Evolutionary conservation across 2,888 invertebrate species (phyloP).

Genomic region (Mongoloraphidia duomilia): DNA sequence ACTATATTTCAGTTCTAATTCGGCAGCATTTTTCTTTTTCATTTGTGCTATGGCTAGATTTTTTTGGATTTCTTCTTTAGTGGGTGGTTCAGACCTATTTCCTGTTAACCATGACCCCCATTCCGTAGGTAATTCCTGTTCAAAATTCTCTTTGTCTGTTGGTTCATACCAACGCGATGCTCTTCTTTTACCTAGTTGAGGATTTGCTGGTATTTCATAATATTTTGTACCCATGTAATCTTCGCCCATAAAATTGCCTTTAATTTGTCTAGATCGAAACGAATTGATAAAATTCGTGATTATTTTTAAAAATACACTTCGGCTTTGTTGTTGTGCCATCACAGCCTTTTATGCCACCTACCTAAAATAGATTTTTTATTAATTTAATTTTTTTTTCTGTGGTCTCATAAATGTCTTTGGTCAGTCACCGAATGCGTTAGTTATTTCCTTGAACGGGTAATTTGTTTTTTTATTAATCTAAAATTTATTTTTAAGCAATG

Average conservation of each 20-base stretch:
- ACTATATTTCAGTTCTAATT: slow-evolving; percentile 44
- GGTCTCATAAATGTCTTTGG: slow-evolving; percentile 1
- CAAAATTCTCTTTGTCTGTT: slow-evolving; percentile 43
- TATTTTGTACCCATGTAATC: slow-evolving; percentile 75
- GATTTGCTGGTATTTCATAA: slow-evolving; percentile 59
- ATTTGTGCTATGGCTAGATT: slow-evolving; percentile 56
- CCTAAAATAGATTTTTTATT: slow-evolving; percentile 2
- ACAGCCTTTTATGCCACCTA: too few relatives aligned
- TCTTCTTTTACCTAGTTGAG: slow-evolving; percentile 46
- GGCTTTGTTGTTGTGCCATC: slow-evolving; percentile 22
- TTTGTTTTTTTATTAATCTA: too few relatives aligned
- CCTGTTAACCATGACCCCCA: slow-evolving; percentile 80
- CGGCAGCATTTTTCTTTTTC: slow-evolving; percentile 62
- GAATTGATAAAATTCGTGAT: slow-evolving; percentile 49
- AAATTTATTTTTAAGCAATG: too few relatives aligned
- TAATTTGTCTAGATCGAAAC: slow-evolving; percentile 37
- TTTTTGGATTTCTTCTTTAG: slow-evolving; percentile 52
- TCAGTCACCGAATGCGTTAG: neutral
- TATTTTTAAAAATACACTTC: slow-evolving; percentile 30
- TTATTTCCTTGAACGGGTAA: too few relatives aligned
- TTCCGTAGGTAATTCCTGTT: slow-evolving; percentile 65
- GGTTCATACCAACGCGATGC: slow-evolving; percentile 62
- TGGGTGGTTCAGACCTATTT: slow-evolving; percentile 45
- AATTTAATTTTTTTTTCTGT: neutral
- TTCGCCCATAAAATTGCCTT: slow-evolving; percentile 45